A percentile compares a stretch with the other conserved stretches of the same genome.
phyloP scores from a whole-genome alignment of 2,113 vertebrate genomes.

The Andinoacara biseriatus region DNA sequence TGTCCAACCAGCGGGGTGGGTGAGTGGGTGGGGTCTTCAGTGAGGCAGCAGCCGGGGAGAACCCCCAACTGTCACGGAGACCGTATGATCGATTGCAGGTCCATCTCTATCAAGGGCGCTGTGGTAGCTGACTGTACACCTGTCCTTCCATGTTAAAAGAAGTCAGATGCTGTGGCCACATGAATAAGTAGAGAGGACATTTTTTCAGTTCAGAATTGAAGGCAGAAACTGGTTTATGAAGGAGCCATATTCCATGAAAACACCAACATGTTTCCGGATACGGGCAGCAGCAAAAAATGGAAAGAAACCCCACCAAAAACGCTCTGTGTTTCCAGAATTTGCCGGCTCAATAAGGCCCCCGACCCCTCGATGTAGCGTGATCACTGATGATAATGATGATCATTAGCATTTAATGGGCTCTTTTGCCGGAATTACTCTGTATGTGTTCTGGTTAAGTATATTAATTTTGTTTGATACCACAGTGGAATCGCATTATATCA shows the following conservation, averaged over 20 bases:
- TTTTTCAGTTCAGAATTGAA: not conserved
- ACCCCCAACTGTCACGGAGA: not conserved
- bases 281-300: not conserved
- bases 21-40: not conserved
- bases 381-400: constrained; percentile 1
- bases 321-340: not conserved
- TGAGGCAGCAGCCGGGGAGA: not conserved
- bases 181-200: not conserved
- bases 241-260: not conserved
- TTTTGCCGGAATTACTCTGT: not conserved
- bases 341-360: not conserved
- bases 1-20: not conserved
- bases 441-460: not conserved
- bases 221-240: not conserved
- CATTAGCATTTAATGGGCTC: not conserved
- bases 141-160: not conserved
- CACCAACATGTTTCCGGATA: not conserved
- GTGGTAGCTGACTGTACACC: not conserved
- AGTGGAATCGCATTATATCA: not conserved
- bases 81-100: not conserved
- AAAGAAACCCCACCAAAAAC: not conserved
- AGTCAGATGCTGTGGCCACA: not conserved
- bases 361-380: not conserved
- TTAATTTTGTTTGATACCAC: constrained; percentile 13
- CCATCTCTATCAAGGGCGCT: not conserved